phyloP scores from a whole-genome alignment of 1,140 invertebrate species.

The Drosophila ficusphila region DNA sequence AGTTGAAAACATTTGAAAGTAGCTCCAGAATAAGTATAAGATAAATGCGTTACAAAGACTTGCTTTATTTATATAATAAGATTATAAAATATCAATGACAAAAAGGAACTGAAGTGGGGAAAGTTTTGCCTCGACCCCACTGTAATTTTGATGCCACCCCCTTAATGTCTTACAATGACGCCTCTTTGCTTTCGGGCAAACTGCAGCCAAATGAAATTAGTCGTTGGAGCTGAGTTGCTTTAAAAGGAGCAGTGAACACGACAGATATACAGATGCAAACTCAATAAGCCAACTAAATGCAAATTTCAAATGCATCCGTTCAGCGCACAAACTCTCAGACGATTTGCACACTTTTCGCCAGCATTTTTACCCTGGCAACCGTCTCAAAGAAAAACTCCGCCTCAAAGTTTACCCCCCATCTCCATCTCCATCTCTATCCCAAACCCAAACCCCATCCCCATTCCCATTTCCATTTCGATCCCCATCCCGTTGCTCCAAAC shows the following conservation, averaged over 20 bases:
- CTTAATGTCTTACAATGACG: neutral
- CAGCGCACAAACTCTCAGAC: neutral
- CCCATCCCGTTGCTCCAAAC: neutral
- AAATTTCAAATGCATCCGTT: constrained; percentile 33
- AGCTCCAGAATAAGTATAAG: no score
- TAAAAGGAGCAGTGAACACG: neutral
- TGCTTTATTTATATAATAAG: no score
- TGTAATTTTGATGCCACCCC: neutral
- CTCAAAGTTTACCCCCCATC: constrained; percentile 4
- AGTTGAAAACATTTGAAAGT: no score
- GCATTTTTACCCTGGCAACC: constrained; percentile 2
- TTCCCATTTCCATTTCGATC: no score
- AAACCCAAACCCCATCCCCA: neutral
- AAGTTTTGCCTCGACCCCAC: neutral
- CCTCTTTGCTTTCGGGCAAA: constrained; percentile 7
- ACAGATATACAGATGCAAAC: constrained; percentile 31
- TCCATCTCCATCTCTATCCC: neutral
- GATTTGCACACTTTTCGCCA: neutral
- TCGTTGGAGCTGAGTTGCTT: constrained; percentile 12
- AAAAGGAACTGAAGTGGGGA: neutral
- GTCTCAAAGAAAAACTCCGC: constrained; percentile 9
- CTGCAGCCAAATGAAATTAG: constrained; percentile 33
- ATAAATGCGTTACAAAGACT: no score
- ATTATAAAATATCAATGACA: no score
- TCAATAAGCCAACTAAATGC: constrained; percentile 49